Evolutionary conservation across 2,888 invertebrate species (phyloP).

Genomic region (Rhingia campestris): DNA sequence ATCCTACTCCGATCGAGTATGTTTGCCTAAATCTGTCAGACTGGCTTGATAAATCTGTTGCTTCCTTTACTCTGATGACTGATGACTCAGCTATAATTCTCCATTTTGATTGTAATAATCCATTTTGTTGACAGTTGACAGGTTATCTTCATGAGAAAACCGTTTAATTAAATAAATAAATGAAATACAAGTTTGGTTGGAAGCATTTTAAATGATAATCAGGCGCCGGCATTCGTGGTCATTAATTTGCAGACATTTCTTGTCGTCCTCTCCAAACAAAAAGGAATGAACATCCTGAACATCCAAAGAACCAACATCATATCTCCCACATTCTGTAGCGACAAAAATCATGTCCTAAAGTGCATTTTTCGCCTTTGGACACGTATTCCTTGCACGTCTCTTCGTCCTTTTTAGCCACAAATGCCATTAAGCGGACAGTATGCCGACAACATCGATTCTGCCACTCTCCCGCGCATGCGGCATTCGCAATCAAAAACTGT

Average conservation of each 20-base stretch:
- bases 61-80: too few relatives aligned
- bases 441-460: slow-evolving; percentile 71
- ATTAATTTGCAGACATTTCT: slow-evolving; percentile 40
- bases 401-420: slow-evolving; percentile 58
- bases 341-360: slow-evolving; percentile 64
- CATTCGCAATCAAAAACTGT: slow-evolving; percentile 28
- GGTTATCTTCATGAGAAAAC: too few relatives aligned
- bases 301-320: slow-evolving; percentile 18
- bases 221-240: slow-evolving; percentile 61
- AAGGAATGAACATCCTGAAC: not conserved
- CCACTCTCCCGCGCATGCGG: slow-evolving; percentile 63
- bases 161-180: too few relatives aligned
- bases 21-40: too few relatives aligned
- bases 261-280: not conserved
- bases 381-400: slow-evolving; percentile 63
- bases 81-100: too few relatives aligned
- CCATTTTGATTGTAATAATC: too few relatives aligned
- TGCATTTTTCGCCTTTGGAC: slow-evolving; percentile 71
- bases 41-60: too few relatives aligned
- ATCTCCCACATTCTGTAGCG: slow-evolving; percentile 45
- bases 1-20: too few relatives aligned
- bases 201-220: slow-evolving; percentile 61
- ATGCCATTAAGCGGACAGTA: slow-evolving; percentile 67
- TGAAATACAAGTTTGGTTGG: not conserved
- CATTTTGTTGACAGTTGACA: too few relatives aligned